Evolutionary conservation across 1,140 invertebrate species (phyloP), one percentile per base, ranked within the genome.

Genomic region (Ooceraea biroi): DNA sequence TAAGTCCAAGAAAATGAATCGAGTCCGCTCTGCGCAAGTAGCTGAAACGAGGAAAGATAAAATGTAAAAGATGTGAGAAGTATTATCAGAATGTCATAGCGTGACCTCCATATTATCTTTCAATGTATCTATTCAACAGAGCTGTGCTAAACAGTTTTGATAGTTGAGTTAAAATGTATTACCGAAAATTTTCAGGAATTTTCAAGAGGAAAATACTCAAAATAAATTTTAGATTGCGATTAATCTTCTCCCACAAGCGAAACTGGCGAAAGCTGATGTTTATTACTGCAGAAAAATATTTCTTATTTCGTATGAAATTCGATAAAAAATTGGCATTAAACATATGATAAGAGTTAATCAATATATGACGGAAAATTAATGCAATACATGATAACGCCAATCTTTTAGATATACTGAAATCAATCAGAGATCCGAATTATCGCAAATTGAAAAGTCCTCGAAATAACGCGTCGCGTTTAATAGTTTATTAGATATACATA

Each of bases 21-120:
- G 10, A 0, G 10, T 10, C 0, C 3, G 17, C 19, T n/a, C n/a
- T 36, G 0, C 27, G 22, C 11, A 4, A 14, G 14, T 30, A 17
- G 30, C 17, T 22, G 10, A 11, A 55, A 1, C 11, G 48, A 78
- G 11, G 3, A 41, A 44, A 78, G 48, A 78, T 68, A 78, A 55
- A 66, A 25, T 11, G 44, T 17, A 14, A 1, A 78, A n/a, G n/a
- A n/a, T n/a, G n/a, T n/a, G n/a, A 52, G 3, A 22, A n/a, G 48
- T 5, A 68, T 78, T 78, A 78, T 68, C 50, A 7, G 10, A 57
- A 14, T 78, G 48, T 44, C 63, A 69, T 7, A 69, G 0, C 0
- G 0, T 68, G 50, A 69, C 63, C 63, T 78, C 17, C 50, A 36
- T 11, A 46, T 69, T 78, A 78, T 69, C 44, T 55, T 4, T 55